Percentiles rank a stretch among this genome's conserved stretches.
Evolutionary conservation across 1,140 invertebrate species (phyloP).

Genomic region (Aphidius ervi): DNA sequence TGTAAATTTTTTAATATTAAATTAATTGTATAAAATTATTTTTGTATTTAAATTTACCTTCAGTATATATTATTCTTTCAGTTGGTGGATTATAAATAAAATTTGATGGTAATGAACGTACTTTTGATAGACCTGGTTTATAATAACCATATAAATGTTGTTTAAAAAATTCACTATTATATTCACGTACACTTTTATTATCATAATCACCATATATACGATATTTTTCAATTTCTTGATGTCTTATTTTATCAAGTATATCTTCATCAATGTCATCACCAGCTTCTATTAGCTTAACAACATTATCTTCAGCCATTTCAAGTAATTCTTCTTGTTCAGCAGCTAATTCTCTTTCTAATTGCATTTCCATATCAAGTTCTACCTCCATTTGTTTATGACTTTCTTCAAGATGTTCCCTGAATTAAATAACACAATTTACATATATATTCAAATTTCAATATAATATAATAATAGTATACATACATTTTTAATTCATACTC

Average conservation of each 20-base stretch:
- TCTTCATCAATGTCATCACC: constrained; percentile 53
- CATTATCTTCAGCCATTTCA: constrained; percentile 68
- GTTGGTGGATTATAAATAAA: constrained; percentile 65
- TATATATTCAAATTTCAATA: too few species aligned
- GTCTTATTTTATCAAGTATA: constrained; percentile 42
- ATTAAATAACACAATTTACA: too few species aligned
- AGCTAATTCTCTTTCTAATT: constrained; percentile 75
- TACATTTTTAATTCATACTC: constrained; percentile 86
- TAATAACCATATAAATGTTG: constrained; percentile 29
- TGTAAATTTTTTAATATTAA: constrained; percentile 23
- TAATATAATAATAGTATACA: too few species aligned
- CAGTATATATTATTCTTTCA: constrained; percentile 33
- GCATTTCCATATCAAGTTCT: constrained; percentile 86
- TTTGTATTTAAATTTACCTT: constrained; percentile 26
- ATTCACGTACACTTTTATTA: constrained; percentile 42
- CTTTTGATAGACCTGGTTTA: constrained; percentile 52
- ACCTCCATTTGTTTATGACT: constrained; percentile 94
- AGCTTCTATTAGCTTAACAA: constrained; percentile 59
- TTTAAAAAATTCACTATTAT: constrained; percentile 19
- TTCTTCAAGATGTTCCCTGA: constrained; percentile 91
- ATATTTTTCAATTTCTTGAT: constrained; percentile 5
- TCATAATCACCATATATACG: constrained; percentile 50
- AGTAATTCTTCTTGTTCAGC: constrained; percentile 58
- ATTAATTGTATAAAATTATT: constrained; percentile 18
- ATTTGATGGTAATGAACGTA: constrained; percentile 64